Conservation (phyloP, 2,888 invertebrate genomes). For the Alviniconcha strummeri region DNA sequence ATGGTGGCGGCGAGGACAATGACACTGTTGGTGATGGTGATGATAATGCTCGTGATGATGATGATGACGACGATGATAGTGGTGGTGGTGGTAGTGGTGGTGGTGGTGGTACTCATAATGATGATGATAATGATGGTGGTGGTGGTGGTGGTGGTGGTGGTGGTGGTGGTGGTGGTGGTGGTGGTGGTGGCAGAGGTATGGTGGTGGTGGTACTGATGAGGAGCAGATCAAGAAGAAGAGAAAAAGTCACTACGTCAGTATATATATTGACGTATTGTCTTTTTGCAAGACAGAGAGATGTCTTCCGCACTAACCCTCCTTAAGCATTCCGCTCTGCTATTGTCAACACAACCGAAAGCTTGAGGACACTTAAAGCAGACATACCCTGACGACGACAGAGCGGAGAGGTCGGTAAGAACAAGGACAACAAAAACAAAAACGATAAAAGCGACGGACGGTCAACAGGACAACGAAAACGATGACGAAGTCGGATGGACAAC, state of each 20-base stretch:
- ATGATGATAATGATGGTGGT: not conserved
- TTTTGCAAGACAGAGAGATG: too few species aligned
- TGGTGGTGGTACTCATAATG: not conserved
- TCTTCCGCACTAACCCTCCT: too few species aligned
- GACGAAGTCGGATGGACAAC: too few species aligned
- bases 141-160: not conserved
- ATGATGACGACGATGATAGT: not conserved
- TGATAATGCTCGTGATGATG: constrained; percentile 10
- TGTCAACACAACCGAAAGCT: too few species aligned
- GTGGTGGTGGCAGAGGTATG: not conserved
- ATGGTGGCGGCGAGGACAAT: not conserved
- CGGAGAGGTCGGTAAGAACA: too few species aligned
- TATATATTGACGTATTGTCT: too few species aligned
- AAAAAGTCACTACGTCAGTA: not conserved
- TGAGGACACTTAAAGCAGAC: too few species aligned
- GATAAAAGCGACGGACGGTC: too few species aligned
- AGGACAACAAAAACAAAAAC: too few species aligned
- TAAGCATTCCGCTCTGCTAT: too few species aligned
- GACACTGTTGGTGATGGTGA: constrained; percentile 8
- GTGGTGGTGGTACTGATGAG: not conserved
- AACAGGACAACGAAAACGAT: too few species aligned
- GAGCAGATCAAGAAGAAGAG: not conserved
- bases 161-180: constrained; percentile 1
- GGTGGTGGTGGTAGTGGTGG: constrained; percentile 3
- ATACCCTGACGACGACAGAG: too few species aligned